Base-by-base conservation (phyloP, 2,888 invertebrate genomes). In the Amiota communis region DNA sequence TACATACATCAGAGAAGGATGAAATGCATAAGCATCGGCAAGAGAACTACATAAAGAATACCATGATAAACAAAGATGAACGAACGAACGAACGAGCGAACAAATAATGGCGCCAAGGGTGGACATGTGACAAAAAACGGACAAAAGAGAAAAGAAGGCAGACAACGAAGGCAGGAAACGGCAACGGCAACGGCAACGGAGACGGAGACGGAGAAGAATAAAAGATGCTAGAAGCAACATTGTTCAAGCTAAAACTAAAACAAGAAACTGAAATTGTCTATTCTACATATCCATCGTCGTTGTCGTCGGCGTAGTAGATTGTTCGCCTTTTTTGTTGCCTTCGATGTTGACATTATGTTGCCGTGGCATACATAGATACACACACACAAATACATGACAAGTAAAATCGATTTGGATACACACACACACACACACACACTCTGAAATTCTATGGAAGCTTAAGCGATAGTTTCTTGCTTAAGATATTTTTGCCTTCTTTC, bases 261-360 rank as follows among this genome's bases (percentile, higher is more conserved):
- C 64, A 64, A 47, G n/a, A 47, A 47, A 10, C 4, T 51, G 12
- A 51, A 51, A 51, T 51, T 51, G 53, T 51, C 53, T 20, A 59
- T 9, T 20, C 15, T 46, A 1, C 46, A 23, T 64, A 49, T 49
- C 20, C 13, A 15, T 67, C 67, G 67, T 15, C 13, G 9, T 57
- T 20, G 12, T 15, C 17, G 57, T 15, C 15, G 65, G 48, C 36
- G 63, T 36, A 12, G 53, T 3, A 51, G 53, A 51, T 36, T 47
- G 65, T 46, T 65, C 4, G 65, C 23, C 13, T 46, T 47, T 48
- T 48, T 68, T 68, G 67, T 53, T 68, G 67, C 67, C 67, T 68
- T 68, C 67, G 36, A 68, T 68, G 67, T 68, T 68, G 67, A 68
- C 67, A 68, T 68, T 68, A 68, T 68, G 67, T 68, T 68, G 67